Conservation (phyloP, 2,888 invertebrate genomes). For the Amblyjoppa proteus region DNA sequence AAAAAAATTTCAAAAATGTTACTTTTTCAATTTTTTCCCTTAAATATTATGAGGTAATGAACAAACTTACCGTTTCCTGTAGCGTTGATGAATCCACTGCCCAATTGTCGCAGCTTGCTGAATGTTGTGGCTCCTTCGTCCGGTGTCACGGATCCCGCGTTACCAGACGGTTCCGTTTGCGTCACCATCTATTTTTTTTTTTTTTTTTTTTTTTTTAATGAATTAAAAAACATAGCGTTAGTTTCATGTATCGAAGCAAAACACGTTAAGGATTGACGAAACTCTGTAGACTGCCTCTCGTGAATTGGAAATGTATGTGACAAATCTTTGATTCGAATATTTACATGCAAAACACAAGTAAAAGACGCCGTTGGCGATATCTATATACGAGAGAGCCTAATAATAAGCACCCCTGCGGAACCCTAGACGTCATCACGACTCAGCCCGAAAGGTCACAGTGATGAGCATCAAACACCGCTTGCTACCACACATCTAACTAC, state of each 20-base stretch:
- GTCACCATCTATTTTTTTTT: conserved; percentile 91
- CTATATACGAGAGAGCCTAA: background rate
- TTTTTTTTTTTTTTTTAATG: background rate
- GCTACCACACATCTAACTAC: background rate
- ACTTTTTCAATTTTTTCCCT: background rate
- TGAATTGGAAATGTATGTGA: background rate
- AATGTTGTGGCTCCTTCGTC: conserved; percentile 90
- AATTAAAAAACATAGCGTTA: background rate
- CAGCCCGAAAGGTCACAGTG: background rate
- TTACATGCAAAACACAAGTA: background rate
- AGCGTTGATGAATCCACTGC: conserved; percentile 90
- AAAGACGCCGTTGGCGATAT: background rate
- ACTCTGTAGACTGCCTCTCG: background rate
- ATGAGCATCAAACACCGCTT: background rate
- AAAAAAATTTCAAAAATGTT: conserved; percentile 6
- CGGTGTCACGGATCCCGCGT: conserved; percentile 87
- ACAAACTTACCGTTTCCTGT: conserved; percentile 91
- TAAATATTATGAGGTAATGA: background rate
- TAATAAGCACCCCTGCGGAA: background rate
- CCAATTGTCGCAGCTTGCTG: conserved; percentile 90
- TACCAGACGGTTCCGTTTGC: conserved; percentile 88
- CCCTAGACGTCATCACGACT: background rate
- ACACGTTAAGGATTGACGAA: background rate
- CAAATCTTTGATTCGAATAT: background rate
- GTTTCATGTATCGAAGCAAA: background rate